Conservation (phyloP, 30 jellyfish, hydroid and myxozoan genomes). For the Aurelia aurita complex sp. Pacific region DNA sequence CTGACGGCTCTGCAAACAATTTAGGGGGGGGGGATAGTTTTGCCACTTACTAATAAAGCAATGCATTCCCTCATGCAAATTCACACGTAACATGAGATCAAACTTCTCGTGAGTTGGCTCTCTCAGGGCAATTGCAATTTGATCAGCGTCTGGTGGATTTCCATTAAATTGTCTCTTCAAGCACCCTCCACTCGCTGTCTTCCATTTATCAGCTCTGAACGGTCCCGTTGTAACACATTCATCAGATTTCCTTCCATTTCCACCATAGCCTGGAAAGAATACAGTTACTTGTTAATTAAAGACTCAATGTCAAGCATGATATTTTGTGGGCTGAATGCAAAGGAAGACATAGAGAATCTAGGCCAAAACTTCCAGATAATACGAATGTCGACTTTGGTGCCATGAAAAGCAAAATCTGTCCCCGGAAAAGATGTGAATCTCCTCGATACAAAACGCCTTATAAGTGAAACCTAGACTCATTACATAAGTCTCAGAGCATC, state of each 20-base stretch:
- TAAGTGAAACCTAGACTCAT: no score
- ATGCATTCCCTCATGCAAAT: constrained; percentile 72
- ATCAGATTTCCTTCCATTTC: constrained; percentile 42
- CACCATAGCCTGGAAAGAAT: constrained; percentile 36
- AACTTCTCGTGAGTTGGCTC: constrained; percentile 25
- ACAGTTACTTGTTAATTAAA: no score
- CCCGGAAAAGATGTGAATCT: no score
- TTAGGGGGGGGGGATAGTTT: not conserved
- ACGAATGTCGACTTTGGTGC: no score
- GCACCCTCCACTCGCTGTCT: constrained; percentile 38
- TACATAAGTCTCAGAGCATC: no score
- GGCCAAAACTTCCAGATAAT: no score
- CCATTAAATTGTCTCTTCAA: constrained; percentile 48
- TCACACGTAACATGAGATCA: constrained; percentile 59
- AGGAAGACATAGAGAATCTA: no score
- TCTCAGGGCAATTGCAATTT: constrained; percentile 17
- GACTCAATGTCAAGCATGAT: no score
- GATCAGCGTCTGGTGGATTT: constrained; percentile 76
- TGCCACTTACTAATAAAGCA: constrained; percentile 71
- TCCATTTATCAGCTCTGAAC: constrained; percentile 40
- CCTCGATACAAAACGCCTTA: no score
- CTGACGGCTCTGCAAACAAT: no score
- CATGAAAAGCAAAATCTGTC: no score
- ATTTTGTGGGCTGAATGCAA: no score
- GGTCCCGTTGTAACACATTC: constrained; percentile 54